These are phyloP conservation scores for Clarias batrachus DNA, from an alignment of 2,113 vertebrate genomes.

Conservation along the genomic window DNA sequence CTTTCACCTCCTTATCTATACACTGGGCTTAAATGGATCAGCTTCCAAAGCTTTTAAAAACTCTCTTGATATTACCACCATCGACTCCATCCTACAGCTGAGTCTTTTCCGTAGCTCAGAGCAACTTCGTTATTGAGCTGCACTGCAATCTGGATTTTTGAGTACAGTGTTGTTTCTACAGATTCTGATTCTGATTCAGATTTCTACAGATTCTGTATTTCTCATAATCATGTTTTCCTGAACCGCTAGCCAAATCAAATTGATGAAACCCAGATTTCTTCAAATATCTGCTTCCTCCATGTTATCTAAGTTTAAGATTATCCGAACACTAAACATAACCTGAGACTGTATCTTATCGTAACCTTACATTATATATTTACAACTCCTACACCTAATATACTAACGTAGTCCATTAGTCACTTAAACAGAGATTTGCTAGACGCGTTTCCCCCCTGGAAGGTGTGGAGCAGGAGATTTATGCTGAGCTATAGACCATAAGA, in stretches of 20 bases:
- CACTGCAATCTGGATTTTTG: background rate
- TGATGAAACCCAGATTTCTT: background rate
- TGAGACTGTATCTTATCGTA: background rate
- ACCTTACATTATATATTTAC: slow-evolving; percentile 3
- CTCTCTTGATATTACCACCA: too few species aligned
- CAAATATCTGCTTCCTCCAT: background rate
- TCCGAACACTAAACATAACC: background rate
- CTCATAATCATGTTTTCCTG: background rate
- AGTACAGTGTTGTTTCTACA: background rate
- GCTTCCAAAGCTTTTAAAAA: background rate
- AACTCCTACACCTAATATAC: background rate
- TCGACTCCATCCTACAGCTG: background rate
- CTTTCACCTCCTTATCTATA: background rate
- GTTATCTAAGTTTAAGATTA: background rate
- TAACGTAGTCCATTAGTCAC: slow-evolving; percentile 14
- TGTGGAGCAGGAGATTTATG: slow-evolving; percentile 36
- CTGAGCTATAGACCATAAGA: slow-evolving; percentile 19
- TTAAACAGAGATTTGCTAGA: slow-evolving; percentile 29
- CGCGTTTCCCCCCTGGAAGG: slow-evolving; percentile 9
- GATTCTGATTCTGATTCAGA: too few species aligned
- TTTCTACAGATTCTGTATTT: background rate
- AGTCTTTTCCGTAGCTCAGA: background rate
- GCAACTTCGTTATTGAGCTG: background rate
- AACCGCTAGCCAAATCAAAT: background rate
- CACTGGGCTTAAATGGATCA: background rate